Evolutionary conservation across 1,140 invertebrate species (phyloP), one percentile per base, ranked within the genome.

Genomic region (Oncopodura yosiiana): DNA sequence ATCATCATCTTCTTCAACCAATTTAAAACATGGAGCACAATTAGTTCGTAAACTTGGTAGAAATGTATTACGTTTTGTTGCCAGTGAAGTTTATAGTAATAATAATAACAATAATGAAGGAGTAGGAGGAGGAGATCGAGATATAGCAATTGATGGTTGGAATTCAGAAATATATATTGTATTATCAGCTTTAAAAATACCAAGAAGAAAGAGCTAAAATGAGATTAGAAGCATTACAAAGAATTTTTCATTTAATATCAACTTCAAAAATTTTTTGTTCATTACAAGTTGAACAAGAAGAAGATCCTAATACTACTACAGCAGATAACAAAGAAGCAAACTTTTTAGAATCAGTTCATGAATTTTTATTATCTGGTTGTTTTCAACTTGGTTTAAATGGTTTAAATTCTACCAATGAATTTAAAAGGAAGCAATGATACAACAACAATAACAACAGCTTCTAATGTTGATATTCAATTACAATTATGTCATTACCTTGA

Each of bases 301-400:
- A 41, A 8, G 18, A 37, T 21, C 34, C 50, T 34, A 32, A 53
- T 46, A 36, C 60, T 8, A 55, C 41, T 23, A 45, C 45, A 18
- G 56, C 66, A 2, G 60, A 62, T 1, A 68, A 45, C 2, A 14
- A 32, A 5, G 44, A 54, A 18, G 52, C 46, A 64, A 26, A 71
- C 65, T 21, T 71, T 45, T 54, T 73, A 1, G 66, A 65, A 44
- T 70, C 72, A 48, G 74, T 77, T 12, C 74, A 80, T 58, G 72
- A 79, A 30, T 76, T 79, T 66, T 67, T 81, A 2, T 65, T 81
- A 26, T 71, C 74, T 49, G 78, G 78, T 12, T 79, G 75, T 67
- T 81, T 80, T 66, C 75, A 76, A 19, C 68, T 80, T 21, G 71
- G 72, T n/a, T n/a, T n/a, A n/a, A n/a, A n/a, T n/a, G n/a, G n/a